Base-by-base conservation (phyloP, 2,888 invertebrate genomes). In the Malacosoma neustria region DNA sequence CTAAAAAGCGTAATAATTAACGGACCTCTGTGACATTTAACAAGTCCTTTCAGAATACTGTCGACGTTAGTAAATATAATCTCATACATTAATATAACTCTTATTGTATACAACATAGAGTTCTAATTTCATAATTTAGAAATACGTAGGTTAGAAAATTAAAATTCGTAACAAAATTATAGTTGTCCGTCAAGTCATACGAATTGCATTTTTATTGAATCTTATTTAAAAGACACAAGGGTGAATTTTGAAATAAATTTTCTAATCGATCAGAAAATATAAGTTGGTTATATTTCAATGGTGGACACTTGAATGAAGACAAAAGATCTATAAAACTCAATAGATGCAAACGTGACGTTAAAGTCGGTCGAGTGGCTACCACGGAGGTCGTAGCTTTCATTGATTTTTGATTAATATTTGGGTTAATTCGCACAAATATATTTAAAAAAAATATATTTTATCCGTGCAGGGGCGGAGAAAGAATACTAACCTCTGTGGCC, bases 21-120 rank as follows among this genome's bases (percentile, higher is more conserved):
- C 79, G 79, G 79, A 81, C 80, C 75, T 71, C 72, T 77, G 73
- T 77, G 81, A 81, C 82, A 80, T 71, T 71, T 70, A 64, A 80
- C 80, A 81, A 81, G 80, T 79, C 72, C 55, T 64, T 58, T 42
- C 42, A 62, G 73, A 69, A 68, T 38, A 9, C 47, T 50, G n/a
- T n/a, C n/a, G n/a, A 40, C 38, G 14, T 37, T 50, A 55, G 43
- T 49, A 37, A 38, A 40, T 46, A 34, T 35, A 33, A 35, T 33
- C 7, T 33, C 32, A 32, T 31, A 11, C 6, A 13, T 5, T 4
- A 45, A 29, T 37, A 14, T 43, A 37, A 40, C 42, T 39, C 51
- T 53, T 70, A 58, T 34, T 1, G 1, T 35, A 31, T 3, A 11
- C 2, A 14, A 49, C 49, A 72, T 51, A 49, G 22, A 22, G 22